Percentiles rank a stretch among this genome's conserved stretches.
phyloP scores from a whole-genome alignment of 1,140 invertebrate genomes.

The Tribolium madens region DNA sequence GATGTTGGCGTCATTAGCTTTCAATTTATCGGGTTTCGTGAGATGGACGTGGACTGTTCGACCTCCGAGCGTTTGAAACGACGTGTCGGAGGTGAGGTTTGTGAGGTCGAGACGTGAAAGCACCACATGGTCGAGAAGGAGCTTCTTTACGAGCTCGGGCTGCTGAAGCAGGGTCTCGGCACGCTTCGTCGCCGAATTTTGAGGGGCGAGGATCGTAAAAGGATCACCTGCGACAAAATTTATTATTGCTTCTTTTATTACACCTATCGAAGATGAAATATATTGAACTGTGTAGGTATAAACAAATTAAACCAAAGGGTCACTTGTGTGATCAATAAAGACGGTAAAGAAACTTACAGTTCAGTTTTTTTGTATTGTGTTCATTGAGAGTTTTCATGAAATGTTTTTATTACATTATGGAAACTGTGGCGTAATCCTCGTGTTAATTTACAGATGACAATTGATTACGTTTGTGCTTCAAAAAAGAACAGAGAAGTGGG shows the following conservation, averaged over 20 bases:
- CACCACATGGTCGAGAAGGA: slow-evolving; percentile 72
- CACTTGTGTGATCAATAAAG: no score
- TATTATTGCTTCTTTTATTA: neutral
- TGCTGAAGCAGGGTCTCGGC: slow-evolving; percentile 65
- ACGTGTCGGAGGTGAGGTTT: slow-evolving; percentile 65
- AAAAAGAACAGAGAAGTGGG: no score
- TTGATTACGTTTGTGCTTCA: no score
- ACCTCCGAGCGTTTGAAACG: slow-evolving; percentile 69
- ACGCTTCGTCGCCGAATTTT: slow-evolving; percentile 68
- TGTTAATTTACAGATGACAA: no score
- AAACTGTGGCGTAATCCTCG: no score
- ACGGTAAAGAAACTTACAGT: no score
- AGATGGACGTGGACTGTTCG: slow-evolving; percentile 66
- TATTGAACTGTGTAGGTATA: no score
- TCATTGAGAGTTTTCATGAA: no score
- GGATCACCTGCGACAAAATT: slow-evolving; percentile 68
- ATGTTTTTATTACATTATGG: no score
- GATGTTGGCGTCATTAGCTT: slow-evolving; percentile 67
- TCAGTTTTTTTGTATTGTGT: no score
- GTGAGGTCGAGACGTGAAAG: slow-evolving; percentile 64
- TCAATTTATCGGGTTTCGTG: slow-evolving; percentile 64
- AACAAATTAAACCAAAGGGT: no score
- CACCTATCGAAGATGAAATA: no score
- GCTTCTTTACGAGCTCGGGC: slow-evolving; percentile 67
- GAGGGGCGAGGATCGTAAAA: slow-evolving; percentile 72